A percentile compares a stretch with the other conserved stretches of the same genome.
phyloP scores from a whole-genome alignment of 2,113 vertebrate species.

The Rousettus leschenaultii region DNA sequence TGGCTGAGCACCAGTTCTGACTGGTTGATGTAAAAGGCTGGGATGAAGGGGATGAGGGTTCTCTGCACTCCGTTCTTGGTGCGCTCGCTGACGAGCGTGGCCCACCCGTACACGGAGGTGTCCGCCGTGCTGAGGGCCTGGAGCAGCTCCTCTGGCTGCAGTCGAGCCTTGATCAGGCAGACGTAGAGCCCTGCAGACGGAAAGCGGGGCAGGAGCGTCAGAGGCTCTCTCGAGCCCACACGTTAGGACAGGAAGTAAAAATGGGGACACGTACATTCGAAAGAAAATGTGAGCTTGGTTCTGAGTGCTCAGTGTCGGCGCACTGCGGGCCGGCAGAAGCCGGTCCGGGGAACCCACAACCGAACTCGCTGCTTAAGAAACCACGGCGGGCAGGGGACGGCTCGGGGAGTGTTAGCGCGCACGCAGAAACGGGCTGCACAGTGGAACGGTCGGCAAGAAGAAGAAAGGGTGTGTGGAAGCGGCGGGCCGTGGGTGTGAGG shows the following conservation, averaged over 20 bases:
- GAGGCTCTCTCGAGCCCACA: not conserved
- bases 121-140: constrained; percentile 67
- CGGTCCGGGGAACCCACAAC: not conserved
- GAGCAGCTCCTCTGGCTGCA: constrained; percentile 56
- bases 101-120: constrained; percentile 64
- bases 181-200: constrained; percentile 71
- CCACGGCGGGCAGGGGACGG: not conserved
- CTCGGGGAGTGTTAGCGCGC: not conserved
- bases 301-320: not conserved
- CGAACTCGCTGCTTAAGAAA: not conserved
- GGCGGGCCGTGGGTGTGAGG: not conserved
- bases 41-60: constrained; percentile 75
- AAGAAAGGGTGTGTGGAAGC: not conserved
- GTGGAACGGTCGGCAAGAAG: not conserved
- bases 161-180: constrained; percentile 66
- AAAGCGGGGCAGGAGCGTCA: not conserved
- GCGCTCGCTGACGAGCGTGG: constrained; percentile 52
- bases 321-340: not conserved
- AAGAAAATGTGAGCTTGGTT: not conserved
- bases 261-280: not conserved
- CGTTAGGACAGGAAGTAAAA: not conserved
- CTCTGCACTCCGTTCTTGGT: constrained; percentile 51
- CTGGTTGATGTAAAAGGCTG: constrained; percentile 78
- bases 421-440: not conserved
- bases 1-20: constrained; percentile 70